A percentile compares a stretch with the other conserved stretches of the same genome.
Evolutionary conservation across 2,888 invertebrate genomes (phyloP).

Genomic region (Anaspis maculata): DNA sequence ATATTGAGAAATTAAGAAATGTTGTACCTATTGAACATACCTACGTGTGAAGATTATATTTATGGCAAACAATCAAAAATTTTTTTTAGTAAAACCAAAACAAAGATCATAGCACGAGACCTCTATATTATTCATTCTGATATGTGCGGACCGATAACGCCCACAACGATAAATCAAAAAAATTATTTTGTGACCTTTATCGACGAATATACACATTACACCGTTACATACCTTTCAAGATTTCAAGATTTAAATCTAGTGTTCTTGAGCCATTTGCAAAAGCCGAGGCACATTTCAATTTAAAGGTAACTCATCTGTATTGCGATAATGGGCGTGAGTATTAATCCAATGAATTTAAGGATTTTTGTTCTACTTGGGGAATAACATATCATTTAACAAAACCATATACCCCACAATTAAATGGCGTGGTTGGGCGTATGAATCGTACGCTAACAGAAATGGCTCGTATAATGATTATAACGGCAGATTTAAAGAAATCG

Average conservation of each 20-base stretch:
- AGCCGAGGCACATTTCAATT: slow-evolving; percentile 14
- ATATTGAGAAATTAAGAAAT: slow-evolving; percentile 1
- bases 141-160: slow-evolving; percentile 14
- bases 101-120: too few species aligned
- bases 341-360: slow-evolving; percentile 9
- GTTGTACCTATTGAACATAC: not conserved
- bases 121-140: slow-evolving; percentile 11
- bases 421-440: slow-evolving; percentile 11
- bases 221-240: slow-evolving; percentile 10
- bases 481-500: slow-evolving; percentile 24
- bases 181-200: slow-evolving; percentile 11
- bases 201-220: slow-evolving; percentile 14
- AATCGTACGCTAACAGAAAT: slow-evolving; percentile 18
- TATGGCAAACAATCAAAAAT: slow-evolving; percentile 7
- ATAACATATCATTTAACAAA: slow-evolving; percentile 12
- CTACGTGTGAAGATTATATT: slow-evolving; percentile 11
- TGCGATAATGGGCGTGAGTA: slow-evolving; percentile 18
- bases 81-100: slow-evolving; percentile 9
- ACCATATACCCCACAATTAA: slow-evolving; percentile 13
- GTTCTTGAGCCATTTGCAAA: slow-evolving; percentile 12
- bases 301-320: slow-evolving; percentile 6
- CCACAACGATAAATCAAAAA: slow-evolving; percentile 12
- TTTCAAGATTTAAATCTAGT: too few species aligned
- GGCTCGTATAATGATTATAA: slow-evolving; percentile 18
- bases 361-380: slow-evolving; percentile 11